These are phyloP conservation scores for Micropoecilia bifurca DNA, from an alignment of 2,797 vertebrate species.

Conservation along the genomic window DNA sequence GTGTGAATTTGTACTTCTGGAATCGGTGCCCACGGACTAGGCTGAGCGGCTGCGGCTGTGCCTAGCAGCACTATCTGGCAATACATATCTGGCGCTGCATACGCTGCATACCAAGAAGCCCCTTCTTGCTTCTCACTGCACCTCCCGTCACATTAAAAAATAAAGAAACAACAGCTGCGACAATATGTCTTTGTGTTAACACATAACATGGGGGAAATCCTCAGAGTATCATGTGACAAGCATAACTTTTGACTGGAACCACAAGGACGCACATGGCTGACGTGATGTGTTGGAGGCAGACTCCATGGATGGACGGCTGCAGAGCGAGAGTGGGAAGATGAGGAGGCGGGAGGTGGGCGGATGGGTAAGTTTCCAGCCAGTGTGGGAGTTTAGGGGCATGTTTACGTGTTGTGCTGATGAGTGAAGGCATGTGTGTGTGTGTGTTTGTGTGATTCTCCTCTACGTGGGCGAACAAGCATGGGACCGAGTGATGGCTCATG, in stretches of 20 bases:
- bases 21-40: slow-evolving; percentile 30
- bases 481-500: slow-evolving; percentile 63
- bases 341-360: slow-evolving; percentile 39
- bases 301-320: slow-evolving; percentile 16
- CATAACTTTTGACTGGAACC: neutral
- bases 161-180: neutral
- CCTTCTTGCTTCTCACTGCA: neutral
- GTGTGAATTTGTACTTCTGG: slow-evolving; percentile 24
- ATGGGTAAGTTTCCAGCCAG: slow-evolving; percentile 61
- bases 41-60: slow-evolving; percentile 21
- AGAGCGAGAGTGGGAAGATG: slow-evolving; percentile 35
- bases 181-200: neutral
- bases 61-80: slow-evolving; percentile 50
- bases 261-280: neutral
- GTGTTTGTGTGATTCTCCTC: slow-evolving; percentile 15
- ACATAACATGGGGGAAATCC: neutral
- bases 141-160: neutral
- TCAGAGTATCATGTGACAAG: neutral
- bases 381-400: slow-evolving; percentile 66
- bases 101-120: slow-evolving; percentile 31
- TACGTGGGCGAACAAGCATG: slow-evolving; percentile 65
- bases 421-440: slow-evolving; percentile 30
- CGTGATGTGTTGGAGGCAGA: slow-evolving; percentile 27
- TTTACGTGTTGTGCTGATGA: slow-evolving; percentile 38
- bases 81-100: slow-evolving; percentile 31